These are phyloP conservation scores for Carcinoscorpius rotundicauda DNA, from an alignment of 1,140 invertebrate species.

Conservation along the genomic window DNA sequence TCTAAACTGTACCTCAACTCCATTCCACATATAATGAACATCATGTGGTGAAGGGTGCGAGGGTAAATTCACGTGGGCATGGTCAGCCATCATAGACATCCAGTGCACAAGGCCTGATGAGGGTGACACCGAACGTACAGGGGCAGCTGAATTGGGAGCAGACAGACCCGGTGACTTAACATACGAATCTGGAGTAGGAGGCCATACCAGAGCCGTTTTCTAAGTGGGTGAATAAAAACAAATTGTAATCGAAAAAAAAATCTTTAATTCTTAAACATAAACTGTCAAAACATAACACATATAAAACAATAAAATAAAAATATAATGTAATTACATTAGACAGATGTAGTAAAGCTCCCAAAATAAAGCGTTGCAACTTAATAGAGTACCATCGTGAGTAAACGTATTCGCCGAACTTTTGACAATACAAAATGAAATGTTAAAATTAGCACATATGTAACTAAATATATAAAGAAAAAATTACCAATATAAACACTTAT, in stretches of 20 bases:
- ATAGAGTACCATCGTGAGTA: not conserved
- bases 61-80: constrained; percentile 24
- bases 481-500: too few relatives aligned
- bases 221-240: constrained; percentile 23
- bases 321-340: too few relatives aligned
- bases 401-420: not conserved
- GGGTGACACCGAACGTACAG: constrained; percentile 30
- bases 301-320: too few relatives aligned
- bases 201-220: constrained; percentile 35
- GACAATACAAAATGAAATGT: too few relatives aligned
- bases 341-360: not conserved
- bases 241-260: not conserved
- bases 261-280: not conserved
- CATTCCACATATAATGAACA: constrained; percentile 1
- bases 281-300: not conserved
- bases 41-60: not conserved
- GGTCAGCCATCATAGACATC: constrained; percentile 73
- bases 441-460: too few relatives aligned
- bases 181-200: constrained; percentile 26
- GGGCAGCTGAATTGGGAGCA: constrained; percentile 12
- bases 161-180: constrained; percentile 1
- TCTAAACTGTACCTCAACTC: not conserved
- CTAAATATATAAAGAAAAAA: too few relatives aligned
- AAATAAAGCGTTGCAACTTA: not conserved
- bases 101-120: constrained; percentile 50